Percentiles rank a stretch among this genome's conserved stretches.
These are phyloP conservation scores for Apteryx owenii DNA, from an alignment of 2,113 vertebrate genomes.

Conservation along the genomic window DNA sequence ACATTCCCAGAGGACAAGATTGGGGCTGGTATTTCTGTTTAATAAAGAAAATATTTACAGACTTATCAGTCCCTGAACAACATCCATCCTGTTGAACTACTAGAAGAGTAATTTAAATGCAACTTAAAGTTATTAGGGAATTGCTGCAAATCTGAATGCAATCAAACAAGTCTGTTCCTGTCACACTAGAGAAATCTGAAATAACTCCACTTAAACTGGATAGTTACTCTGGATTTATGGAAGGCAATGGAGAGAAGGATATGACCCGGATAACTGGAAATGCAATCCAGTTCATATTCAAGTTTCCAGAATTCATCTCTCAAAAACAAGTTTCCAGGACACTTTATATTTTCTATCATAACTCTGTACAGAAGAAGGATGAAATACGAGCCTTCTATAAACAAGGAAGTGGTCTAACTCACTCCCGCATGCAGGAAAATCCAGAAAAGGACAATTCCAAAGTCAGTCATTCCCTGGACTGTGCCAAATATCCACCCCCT, in stretches of 20 bases:
- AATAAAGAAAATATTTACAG: constrained; percentile 38
- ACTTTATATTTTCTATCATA: neutral
- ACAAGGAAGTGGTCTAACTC: constrained; percentile 24
- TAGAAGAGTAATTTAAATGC: neutral
- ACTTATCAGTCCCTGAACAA: neutral
- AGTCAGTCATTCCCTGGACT: constrained; percentile 1
- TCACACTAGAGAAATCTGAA: neutral
- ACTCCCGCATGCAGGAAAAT: constrained; percentile 15
- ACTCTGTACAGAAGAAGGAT: neutral
- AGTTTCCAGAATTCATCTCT: neutral
- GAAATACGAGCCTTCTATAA: constrained; percentile 10
- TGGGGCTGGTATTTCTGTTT: constrained; percentile 6
- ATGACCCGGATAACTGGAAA: neutral
- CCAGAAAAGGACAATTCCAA: constrained; percentile 6
- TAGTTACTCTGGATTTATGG: neutral
- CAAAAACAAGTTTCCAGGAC: neutral
- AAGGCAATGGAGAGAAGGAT: neutral
- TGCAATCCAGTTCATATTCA: neutral
- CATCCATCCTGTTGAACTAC: neutral
- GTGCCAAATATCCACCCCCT: constrained; percentile 16
- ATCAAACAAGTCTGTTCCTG: neutral
- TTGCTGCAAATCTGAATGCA: neutral
- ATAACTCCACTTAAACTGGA: neutral
- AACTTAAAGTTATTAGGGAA: neutral
- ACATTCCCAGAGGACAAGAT: constrained; percentile 30